Conservation (phyloP, 2,113 vertebrate genomes). For the Myotis brandtii region DNA sequence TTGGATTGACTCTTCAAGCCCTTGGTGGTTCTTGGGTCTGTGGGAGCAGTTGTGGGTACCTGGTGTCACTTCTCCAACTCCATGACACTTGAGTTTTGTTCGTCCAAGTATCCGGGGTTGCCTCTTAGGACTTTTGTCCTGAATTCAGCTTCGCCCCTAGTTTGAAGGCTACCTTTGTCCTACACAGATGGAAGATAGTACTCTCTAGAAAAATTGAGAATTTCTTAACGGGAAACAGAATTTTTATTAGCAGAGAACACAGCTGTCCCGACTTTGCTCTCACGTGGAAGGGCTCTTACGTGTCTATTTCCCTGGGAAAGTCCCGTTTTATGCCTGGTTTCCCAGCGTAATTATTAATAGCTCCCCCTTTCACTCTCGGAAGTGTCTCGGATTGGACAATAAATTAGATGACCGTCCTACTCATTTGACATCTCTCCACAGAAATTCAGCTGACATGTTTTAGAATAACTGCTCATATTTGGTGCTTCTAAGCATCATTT, state of each 20-base stretch:
- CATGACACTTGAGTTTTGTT: neutral
- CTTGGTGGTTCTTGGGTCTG: too few species aligned
- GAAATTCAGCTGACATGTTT: neutral
- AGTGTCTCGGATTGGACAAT: neutral
- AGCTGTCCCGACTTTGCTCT: neutral
- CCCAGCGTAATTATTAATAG: slow-evolving; percentile 24
- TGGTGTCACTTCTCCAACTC: neutral
- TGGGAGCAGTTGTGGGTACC: neutral
- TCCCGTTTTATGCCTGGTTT: neutral
- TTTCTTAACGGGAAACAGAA: neutral
- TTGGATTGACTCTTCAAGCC: neutral
- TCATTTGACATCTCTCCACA: neutral
- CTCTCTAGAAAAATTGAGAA: neutral
- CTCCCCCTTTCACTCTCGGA: neutral
- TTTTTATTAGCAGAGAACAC: neutral
- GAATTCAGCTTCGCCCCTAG: neutral
- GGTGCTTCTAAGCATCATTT: neutral
- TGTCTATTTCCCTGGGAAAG: slow-evolving; percentile 38
- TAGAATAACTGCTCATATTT: neutral
- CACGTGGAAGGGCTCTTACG: neutral
- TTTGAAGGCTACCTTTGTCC: neutral
- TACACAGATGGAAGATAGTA: neutral
- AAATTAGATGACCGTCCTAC: neutral
- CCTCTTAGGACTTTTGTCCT: neutral
- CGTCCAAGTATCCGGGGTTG: neutral